These are phyloP conservation scores for Macroglossus sobrinus DNA, from an alignment of 2,113 vertebrate genomes.

Conservation along the genomic window DNA sequence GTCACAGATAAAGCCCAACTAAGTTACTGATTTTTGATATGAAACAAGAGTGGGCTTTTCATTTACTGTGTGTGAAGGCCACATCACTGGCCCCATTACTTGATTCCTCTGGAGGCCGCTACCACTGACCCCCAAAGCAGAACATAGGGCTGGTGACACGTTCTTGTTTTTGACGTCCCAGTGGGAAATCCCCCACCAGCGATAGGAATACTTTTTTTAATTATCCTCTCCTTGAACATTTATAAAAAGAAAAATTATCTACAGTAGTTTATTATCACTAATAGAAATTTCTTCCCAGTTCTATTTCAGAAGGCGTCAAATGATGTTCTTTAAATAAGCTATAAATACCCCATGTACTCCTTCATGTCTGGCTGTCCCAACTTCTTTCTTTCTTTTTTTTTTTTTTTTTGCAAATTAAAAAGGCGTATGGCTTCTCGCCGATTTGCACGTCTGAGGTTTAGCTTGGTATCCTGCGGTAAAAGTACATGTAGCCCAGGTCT, in stretches of 20 bases:
- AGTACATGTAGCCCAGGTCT: slow-evolving; percentile 99
- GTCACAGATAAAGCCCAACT: slow-evolving; percentile 48
- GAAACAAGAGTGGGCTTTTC: slow-evolving; percentile 46
- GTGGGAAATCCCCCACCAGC: slow-evolving; percentile 62
- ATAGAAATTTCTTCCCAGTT: slow-evolving; percentile 77
- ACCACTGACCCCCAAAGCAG: slow-evolving; percentile 2
- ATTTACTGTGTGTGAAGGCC: background rate
- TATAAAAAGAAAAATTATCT: slow-evolving; percentile 79
- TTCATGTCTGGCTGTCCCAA: slow-evolving; percentile 79
- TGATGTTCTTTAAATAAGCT: slow-evolving; percentile 79
- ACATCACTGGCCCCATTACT: background rate
- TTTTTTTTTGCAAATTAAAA: slow-evolving; percentile 81
- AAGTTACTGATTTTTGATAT: slow-evolving; percentile 30
- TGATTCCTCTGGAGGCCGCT: background rate
- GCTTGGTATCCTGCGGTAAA: slow-evolving; percentile 95
- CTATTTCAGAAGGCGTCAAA: slow-evolving; percentile 77
- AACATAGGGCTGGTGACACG: slow-evolving; percentile 37
- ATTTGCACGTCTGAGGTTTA: slow-evolving; percentile 79
- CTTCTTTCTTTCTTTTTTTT: slow-evolving; percentile 58
- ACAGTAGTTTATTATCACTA: slow-evolving; percentile 67
- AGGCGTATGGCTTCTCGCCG: slow-evolving; percentile 83
- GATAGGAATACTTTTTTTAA: slow-evolving; percentile 55
- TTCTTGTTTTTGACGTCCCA: slow-evolving; percentile 18
- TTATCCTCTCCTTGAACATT: slow-evolving; percentile 64
- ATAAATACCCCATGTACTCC: slow-evolving; percentile 80